Conservation (phyloP, 2,888 invertebrate species). For the Dione vanillae region DNA sequence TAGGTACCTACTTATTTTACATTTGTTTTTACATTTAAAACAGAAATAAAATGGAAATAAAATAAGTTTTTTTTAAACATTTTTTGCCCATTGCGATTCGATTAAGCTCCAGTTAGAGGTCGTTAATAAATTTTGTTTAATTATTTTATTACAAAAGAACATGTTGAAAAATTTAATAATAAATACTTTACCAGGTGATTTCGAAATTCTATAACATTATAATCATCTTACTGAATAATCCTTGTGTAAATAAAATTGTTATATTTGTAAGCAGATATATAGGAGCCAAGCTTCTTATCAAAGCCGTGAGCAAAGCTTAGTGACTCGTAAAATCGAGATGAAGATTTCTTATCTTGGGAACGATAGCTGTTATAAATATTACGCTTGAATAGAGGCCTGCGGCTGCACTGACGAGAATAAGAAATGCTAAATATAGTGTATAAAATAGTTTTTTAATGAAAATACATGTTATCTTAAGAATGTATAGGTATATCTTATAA, state of each 20-base stretch:
- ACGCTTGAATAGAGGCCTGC: slow-evolving; percentile 11
- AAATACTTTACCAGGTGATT: neutral
- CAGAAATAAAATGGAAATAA: too few species aligned
- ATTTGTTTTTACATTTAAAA: neutral
- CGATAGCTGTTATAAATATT: slow-evolving; percentile 41
- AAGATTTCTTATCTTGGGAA: slow-evolving; percentile 47
- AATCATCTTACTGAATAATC: neutral
- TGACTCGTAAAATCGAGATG: slow-evolving; percentile 57
- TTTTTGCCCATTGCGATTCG: too few species aligned
- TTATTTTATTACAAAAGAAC: too few species aligned
- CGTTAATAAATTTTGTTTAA: too few species aligned
- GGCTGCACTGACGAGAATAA: slow-evolving; percentile 14
- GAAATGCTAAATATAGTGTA: slow-evolving; percentile 14
- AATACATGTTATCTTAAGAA: too few species aligned
- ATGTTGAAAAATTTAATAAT: neutral
- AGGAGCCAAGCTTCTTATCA: slow-evolving; percentile 63
- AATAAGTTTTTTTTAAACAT: too few species aligned
- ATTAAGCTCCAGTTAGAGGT: too few species aligned
- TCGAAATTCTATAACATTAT: neutral
- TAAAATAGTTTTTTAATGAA: too few species aligned
- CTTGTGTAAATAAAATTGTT: slow-evolving; percentile 36
- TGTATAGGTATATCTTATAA: too few species aligned
- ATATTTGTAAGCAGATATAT: slow-evolving; percentile 57
- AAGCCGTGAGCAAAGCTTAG: slow-evolving; percentile 55
- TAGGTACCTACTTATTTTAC: neutral